These are phyloP conservation scores for Numenius phaeopus DNA, from an alignment of 2,797 vertebrate species.

Conservation along the genomic window DNA sequence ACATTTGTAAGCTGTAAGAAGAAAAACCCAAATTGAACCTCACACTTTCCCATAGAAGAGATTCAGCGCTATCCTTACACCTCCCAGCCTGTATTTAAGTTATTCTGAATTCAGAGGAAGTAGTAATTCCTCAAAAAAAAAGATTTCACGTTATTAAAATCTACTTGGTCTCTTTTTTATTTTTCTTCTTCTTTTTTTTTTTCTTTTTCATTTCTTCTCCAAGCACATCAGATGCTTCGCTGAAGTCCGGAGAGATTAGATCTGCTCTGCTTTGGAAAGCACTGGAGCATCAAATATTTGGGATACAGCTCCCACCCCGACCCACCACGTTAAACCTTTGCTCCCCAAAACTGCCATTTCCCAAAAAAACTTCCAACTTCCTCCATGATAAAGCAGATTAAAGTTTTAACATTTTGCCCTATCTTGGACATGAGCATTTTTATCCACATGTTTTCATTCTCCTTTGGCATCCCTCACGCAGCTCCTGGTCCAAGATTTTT, in stretches of 20 bases:
- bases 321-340: background rate
- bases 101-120: background rate
- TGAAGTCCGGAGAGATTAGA: background rate
- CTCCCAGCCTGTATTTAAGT: background rate
- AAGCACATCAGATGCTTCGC: accelerated
- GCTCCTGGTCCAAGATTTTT: background rate
- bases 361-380: background rate
- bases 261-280: background rate
- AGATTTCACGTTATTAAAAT: background rate
- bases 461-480: background rate
- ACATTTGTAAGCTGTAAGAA: background rate
- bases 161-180: background rate
- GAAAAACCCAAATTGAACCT: background rate
- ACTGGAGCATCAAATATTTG: background rate
- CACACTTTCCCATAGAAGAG: background rate
- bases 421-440: background rate
- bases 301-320: background rate
- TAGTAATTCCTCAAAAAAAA: background rate
- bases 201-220: background rate
- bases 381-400: background rate
- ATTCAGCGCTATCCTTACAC: background rate
- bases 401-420: background rate
- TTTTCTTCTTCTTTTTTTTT: background rate
- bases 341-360: background rate
- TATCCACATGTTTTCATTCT: background rate